These are phyloP conservation scores for Agrochola circellaris DNA, from an alignment of 2,888 invertebrate species.

Conservation along the genomic window DNA sequence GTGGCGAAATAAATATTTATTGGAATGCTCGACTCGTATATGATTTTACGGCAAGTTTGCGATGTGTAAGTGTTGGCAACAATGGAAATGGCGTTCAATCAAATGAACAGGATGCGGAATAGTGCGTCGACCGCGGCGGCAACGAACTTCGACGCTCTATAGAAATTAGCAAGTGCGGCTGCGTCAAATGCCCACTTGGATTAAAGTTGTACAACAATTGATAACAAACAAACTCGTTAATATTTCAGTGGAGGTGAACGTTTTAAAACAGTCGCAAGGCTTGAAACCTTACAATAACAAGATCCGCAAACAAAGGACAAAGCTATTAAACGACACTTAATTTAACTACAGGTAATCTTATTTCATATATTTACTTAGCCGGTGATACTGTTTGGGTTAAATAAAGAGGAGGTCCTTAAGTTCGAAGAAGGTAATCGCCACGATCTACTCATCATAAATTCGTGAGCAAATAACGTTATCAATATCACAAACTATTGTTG, in stretches of 20 bases:
- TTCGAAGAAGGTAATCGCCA: conserved; percentile 2
- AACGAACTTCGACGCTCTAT: conserved; percentile 79
- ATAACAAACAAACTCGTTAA: conserved; percentile 33
- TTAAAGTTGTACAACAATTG: conserved; percentile 39
- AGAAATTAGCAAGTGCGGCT: conserved; percentile 72
- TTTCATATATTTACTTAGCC: conserved; percentile 18
- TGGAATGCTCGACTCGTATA: conserved; percentile 63
- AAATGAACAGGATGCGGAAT: conserved; percentile 83
- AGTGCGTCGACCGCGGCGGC: conserved; percentile 83
- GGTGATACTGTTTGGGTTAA: conserved; percentile 10
- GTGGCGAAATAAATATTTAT: conserved; percentile 74
- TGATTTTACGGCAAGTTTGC: conserved; percentile 66
- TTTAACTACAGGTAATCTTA: conserved; percentile 25
- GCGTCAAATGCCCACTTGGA: conserved; percentile 49
- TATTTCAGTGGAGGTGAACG: conserved; percentile 24
- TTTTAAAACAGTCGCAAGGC: conserved; percentile 23
- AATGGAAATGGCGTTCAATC: conserved; percentile 78
- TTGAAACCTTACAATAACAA: conserved; percentile 27
- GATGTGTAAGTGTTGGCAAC: conserved; percentile 74
- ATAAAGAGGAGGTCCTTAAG: not conserved
- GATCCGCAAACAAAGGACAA: conserved; percentile 53
- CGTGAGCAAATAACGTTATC: conserved; percentile 39
- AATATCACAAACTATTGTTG: conserved; percentile 33
- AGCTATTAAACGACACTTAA: conserved; percentile 29
- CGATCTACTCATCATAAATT: conserved; percentile 35